Evolutionary conservation across 2,888 invertebrate species (phyloP), one percentile per base, ranked within the genome.

Genomic region (Automeris io): DNA sequence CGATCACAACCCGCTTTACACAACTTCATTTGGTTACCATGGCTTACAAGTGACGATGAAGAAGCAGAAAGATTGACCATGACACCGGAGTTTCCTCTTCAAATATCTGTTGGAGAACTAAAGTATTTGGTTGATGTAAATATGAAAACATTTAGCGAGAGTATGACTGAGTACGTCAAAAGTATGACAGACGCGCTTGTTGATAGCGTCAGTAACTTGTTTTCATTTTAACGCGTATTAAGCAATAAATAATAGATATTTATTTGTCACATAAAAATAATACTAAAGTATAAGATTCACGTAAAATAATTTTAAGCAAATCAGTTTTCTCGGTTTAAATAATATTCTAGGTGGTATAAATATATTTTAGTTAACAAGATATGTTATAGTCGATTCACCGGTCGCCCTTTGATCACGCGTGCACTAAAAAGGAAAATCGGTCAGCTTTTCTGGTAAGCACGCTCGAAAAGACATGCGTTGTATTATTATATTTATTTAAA

Each of bases 361-460:
- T 71, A 72, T 65, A 70, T 65, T 72, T 68, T 60, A 67, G 61
- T 57, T 66, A 60, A 50, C 57, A 62, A 65, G 62, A 61, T 65
- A 65, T 67, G 68, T 61, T 59, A 64, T 65, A 65, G 57, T 56
- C 72, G 70, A 57, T 63, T 61, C 64, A 55, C 36, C 58, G 61
- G 45, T 43, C 62, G 51, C 51, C 70, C 80, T 82, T 81, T 81
- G 81, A 82, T 81, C 80, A 75, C 50, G 63, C 66, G 70, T 60
- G 67, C 66, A 65, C 69, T 70, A 70, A 75, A 72, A 77, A 66
- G 75, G 77, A 71, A 73, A 78, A 78, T 79, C 76, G 71, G 76
- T 67, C 62, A 66, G 68, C 62, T 70, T 75, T 75, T 69, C 54
- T 57, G 59, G 61, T 51, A 52, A 48, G 46, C 59, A 59, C 57